phyloP scores from a whole-genome alignment of 1,140 invertebrate genomes.

The Acromyrmex heyeri region DNA sequence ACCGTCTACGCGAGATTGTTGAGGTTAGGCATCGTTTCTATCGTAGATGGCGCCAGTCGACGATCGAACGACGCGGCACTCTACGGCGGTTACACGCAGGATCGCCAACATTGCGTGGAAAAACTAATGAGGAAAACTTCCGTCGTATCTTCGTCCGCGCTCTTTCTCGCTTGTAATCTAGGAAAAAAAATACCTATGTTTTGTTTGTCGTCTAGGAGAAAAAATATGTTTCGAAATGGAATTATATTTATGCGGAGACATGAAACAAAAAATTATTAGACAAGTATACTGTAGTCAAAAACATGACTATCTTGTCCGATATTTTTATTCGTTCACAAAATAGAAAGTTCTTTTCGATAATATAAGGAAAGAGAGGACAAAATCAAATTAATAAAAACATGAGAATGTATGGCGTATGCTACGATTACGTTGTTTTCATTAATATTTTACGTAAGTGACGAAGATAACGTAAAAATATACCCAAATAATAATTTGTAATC shows the following conservation, averaged over 20 bases:
- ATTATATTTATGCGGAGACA: not conserved
- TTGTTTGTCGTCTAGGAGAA: too few relatives aligned
- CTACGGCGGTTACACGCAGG: conserved; percentile 37
- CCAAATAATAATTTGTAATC: not conserved
- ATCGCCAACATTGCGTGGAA: conserved; percentile 48
- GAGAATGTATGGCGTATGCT: too few relatives aligned
- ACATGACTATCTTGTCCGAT: not conserved
- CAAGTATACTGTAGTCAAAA: not conserved
- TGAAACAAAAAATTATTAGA: not conserved
- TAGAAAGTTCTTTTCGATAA: not conserved
- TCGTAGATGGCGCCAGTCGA: conserved; percentile 70
- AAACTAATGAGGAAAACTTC: conserved; percentile 5
- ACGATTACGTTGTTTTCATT: too few relatives aligned
- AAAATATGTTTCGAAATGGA: not conserved
- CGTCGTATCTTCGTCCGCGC: not conserved
- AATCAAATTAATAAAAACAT: too few relatives aligned
- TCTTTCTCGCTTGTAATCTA: not conserved
- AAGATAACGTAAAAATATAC: not conserved
- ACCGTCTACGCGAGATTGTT: conserved; percentile 55
- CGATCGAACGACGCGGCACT: conserved; percentile 5
- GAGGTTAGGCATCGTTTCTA: conserved; percentile 72
- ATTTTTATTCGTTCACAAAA: not conserved
- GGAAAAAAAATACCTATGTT: not conserved
- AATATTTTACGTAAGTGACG: too few relatives aligned
- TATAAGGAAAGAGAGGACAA: not conserved